Evolutionary conservation across 2,113 vertebrate species (phyloP).

Genomic region (Bucco capensis): DNA sequence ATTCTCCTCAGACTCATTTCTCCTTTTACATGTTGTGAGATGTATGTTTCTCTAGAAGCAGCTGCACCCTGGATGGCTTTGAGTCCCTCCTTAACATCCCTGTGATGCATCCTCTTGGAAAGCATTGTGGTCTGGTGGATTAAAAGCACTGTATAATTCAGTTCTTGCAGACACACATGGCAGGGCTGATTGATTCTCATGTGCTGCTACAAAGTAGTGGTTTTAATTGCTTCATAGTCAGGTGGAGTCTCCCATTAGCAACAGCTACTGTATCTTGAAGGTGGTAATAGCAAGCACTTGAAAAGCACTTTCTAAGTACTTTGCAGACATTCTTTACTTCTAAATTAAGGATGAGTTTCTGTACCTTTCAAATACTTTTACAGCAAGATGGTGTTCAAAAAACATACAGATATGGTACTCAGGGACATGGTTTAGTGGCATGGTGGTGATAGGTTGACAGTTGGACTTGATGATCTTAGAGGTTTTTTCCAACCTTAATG

Average conservation of each 20-base stretch:
- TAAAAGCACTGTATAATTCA: not conserved
- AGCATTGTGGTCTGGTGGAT: not conserved
- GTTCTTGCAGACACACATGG: not conserved
- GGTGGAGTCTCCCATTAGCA: not conserved
- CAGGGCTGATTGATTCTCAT: not conserved
- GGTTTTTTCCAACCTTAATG: too few relatives aligned
- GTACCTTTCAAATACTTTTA: not conserved
- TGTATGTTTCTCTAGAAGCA: not conserved
- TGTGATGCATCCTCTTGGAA: not conserved
- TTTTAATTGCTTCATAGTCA: not conserved
- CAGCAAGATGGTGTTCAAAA: not conserved
- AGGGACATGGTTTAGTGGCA: too few relatives aligned
- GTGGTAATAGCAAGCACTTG: not conserved
- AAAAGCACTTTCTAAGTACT: not conserved
- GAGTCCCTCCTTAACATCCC: not conserved
- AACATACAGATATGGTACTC: too few relatives aligned
- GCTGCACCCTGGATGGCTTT: not conserved
- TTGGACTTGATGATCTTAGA: too few relatives aligned
- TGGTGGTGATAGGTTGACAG: too few relatives aligned
- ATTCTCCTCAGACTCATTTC: not conserved
- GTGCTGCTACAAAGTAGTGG: not conserved
- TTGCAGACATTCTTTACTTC: not conserved
- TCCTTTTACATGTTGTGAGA: not conserved
- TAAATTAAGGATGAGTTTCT: not conserved
- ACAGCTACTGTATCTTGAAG: not conserved